Percentiles rank a stretch among this genome's conserved stretches.
Evolutionary conservation across 2,797 vertebrate genomes (phyloP).

Genomic region (Moxostoma hubbsi): DNA sequence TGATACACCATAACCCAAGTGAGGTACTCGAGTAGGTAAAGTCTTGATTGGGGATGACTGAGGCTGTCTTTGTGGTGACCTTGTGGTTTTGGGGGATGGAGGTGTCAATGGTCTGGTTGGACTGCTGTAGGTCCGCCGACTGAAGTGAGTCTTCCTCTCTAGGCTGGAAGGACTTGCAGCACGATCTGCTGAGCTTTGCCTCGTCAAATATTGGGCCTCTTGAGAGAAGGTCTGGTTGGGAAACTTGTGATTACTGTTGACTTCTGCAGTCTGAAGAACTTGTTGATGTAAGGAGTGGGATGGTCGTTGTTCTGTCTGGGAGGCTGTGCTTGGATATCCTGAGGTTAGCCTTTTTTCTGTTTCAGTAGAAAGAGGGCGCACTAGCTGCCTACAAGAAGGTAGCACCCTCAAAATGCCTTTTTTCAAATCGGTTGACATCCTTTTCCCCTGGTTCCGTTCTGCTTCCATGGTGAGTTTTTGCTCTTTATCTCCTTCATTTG

Average conservation of each 20-base stretch:
- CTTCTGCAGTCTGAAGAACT: constrained; percentile 64
- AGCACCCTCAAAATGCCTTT: constrained; percentile 73
- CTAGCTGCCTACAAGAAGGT: constrained; percentile 76
- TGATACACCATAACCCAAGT: constrained; percentile 69
- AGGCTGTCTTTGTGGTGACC: constrained; percentile 72
- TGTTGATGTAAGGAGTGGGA: constrained; percentile 45
- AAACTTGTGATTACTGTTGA: constrained; percentile 51
- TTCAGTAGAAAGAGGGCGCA: constrained; percentile 76
- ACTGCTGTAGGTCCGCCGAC: constrained; percentile 76
- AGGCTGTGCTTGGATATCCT: constrained; percentile 53
- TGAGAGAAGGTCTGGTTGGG: constrained; percentile 59
- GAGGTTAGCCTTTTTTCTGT: constrained; percentile 64
- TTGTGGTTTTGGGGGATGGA: constrained; percentile 68
- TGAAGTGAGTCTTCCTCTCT: constrained; percentile 73
- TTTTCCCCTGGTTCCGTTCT: constrained; percentile 62
- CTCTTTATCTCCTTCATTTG: constrained; percentile 26
- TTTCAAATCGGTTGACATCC: constrained; percentile 59
- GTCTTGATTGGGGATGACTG: constrained; percentile 69
- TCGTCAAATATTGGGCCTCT: constrained; percentile 59
- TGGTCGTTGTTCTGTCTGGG: constrained; percentile 50
- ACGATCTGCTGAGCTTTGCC: constrained; percentile 57
- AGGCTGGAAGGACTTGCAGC: constrained; percentile 61
- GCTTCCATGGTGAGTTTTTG: constrained; percentile 30
- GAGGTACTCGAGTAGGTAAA: constrained; percentile 58
- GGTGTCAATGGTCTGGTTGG: constrained; percentile 75